Base-by-base conservation (phyloP, 2,888 invertebrate genomes). In the Sarcophaga subvicina region DNA sequence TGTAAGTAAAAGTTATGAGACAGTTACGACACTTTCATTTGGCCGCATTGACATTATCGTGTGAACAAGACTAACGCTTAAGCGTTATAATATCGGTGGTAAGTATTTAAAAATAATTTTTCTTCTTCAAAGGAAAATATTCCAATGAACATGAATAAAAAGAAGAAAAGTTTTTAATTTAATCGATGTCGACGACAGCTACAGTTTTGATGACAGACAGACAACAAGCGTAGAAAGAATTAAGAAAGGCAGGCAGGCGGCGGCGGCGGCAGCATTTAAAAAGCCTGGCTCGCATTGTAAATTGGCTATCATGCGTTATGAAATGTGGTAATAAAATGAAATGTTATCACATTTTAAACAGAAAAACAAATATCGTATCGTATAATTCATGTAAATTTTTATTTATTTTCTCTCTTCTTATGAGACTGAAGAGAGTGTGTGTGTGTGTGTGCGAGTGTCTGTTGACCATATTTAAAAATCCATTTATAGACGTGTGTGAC, bases 1-100 rank as follows among this genome's bases (percentile, higher is more conserved):
- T 90, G 91, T 91, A 90, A 90, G 90, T 89, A 90, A 91, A 91
- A 88, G 90, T 91, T 91, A 91, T 91, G 90, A 91, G 92, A 90
- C 90, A 90, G 90, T 88, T 89, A 75, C 82, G 76, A 80, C 82
- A 79, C 63, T 69, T 79, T 84, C 76, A n/a, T 80, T 72, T 82
- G 66, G 71, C 79, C 62, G 0, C 73, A 69, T 6, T 37, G 37
- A 37, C 1, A 37, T 37, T 37, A 37, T 8, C 37, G 37, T 37
- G 37, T 37, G 37, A 37, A 37, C 37, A 10, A 37, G 37, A 2
- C 8, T 37, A 37, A 10, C 37, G 37, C 37, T 37, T 37, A 37
- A 37, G 37, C 37, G 8, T 37, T 37, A 37, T 37, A 37, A 37
- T 37, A 37, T 37, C 37, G 4, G 4, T 8, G 6, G 37, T 37